phyloP scores from a whole-genome alignment of 1,140 invertebrate species.

The Saxidomus purpurata region DNA sequence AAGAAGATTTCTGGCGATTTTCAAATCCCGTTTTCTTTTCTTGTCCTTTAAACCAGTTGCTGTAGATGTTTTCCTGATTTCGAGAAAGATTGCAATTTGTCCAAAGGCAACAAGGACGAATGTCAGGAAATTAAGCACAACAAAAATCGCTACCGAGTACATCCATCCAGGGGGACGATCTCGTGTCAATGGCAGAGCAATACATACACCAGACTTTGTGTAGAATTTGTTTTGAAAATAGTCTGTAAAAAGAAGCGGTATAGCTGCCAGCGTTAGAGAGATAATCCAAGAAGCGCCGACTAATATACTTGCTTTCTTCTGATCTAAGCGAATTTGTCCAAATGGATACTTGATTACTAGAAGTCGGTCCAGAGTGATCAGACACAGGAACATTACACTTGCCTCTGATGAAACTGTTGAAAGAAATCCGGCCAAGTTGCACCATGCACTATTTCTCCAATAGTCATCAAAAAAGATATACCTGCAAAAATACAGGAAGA shows the following conservation, averaged over 20 bases:
- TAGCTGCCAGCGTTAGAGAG: slow-evolving; percentile 27
- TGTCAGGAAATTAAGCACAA: slow-evolving; percentile 53
- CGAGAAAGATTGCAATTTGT: not conserved
- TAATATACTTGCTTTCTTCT: not conserved
- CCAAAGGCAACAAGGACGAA: not conserved
- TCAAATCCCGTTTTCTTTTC: slow-evolving; percentile 30
- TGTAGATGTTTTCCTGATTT: not conserved
- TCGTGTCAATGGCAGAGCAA: slow-evolving; percentile 56
- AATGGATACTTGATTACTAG: slow-evolving; percentile 67
- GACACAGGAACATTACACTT: not conserved
- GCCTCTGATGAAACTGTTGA: not conserved
- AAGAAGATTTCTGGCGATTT: slow-evolving; percentile 62
- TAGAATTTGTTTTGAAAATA: slow-evolving; percentile 56
- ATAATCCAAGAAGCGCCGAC: slow-evolving; percentile 52
- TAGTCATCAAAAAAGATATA: slow-evolving; percentile 1
- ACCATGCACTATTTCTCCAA: not conserved
- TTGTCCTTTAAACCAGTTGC: not conserved
- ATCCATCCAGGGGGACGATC: slow-evolving; percentile 1
- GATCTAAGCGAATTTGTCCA: slow-evolving; percentile 29
- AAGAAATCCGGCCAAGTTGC: not conserved
- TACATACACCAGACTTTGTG: slow-evolving; percentile 62
- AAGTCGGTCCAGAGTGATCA: not conserved
- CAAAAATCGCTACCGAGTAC: slow-evolving; percentile 27
- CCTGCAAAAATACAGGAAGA: too few species aligned
- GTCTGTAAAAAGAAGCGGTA: slow-evolving; percentile 58